Conservation (phyloP, 2,888 invertebrate genomes). For the Poecilus cupreus region DNA sequence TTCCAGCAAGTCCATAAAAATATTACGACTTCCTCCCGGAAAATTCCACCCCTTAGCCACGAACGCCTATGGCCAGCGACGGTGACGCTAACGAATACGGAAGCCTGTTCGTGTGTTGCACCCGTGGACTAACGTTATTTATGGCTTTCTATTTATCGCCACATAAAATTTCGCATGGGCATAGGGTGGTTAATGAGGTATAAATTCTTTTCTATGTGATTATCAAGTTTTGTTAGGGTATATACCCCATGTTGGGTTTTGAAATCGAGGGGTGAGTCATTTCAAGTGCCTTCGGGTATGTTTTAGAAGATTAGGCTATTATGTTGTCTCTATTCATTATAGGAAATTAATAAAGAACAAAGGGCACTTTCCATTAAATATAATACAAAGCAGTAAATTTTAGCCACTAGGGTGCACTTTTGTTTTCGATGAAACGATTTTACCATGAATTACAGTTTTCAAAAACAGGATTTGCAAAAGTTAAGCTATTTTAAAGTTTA, state of each 20-base stretch:
- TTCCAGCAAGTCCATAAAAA: conserved; percentile 32
- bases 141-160: conserved; percentile 57
- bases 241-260: conserved; percentile 12
- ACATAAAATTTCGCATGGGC: conserved; percentile 54
- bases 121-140: conserved; percentile 48
- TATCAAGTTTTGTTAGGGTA: conserved; percentile 39
- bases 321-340: conserved; percentile 33
- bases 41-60: not conserved
- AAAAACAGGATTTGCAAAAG: too few species aligned
- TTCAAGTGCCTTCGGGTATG: not conserved
- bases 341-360: conserved; percentile 32
- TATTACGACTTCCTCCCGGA: conserved; percentile 47
- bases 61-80: conserved; percentile 26
- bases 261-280: conserved; percentile 29
- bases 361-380: not conserved
- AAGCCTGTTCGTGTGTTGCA: conserved; percentile 45
- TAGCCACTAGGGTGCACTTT: not conserved
- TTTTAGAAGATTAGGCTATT: conserved; percentile 33
- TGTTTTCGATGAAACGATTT: not conserved
- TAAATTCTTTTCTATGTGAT: conserved; percentile 57
- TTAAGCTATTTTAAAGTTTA: too few species aligned
- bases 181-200: conserved; percentile 56
- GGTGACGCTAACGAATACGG: conserved; percentile 25
- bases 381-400: not conserved
- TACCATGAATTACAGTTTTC: not conserved